A percentile compares a stretch with the other conserved stretches of the same genome.
phyloP scores from a whole-genome alignment of 2,888 invertebrate genomes.

The Drosophila meridiana region DNA sequence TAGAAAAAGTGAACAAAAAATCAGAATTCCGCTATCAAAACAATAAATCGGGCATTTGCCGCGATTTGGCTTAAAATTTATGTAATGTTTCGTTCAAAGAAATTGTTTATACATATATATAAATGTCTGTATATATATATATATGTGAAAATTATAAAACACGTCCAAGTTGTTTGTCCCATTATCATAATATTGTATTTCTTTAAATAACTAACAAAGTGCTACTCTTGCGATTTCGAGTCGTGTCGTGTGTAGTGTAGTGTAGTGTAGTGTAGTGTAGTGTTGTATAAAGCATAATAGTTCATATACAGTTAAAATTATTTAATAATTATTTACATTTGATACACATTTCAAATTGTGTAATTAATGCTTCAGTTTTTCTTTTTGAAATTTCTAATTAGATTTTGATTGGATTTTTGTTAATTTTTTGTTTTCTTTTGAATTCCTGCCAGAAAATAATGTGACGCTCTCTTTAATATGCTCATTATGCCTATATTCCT shows the following conservation, averaged over 20 bases:
- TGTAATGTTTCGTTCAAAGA: constrained; percentile 27
- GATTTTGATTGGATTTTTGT: constrained; percentile 42
- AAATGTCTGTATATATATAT: background rate
- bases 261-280: constrained; percentile 26
- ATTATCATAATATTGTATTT: background rate
- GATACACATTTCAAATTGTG: constrained; percentile 56
- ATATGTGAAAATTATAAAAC: constrained; percentile 9
- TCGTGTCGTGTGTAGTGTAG: constrained; percentile 18
- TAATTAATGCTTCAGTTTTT: constrained; percentile 45
- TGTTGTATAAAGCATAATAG: constrained; percentile 59
- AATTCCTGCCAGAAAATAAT: constrained; percentile 29
- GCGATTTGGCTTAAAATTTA: constrained; percentile 32
- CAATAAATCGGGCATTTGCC: background rate
- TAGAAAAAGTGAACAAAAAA: constrained; percentile 39
- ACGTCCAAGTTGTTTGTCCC: constrained; percentile 30
- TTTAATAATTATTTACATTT: constrained; percentile 55
- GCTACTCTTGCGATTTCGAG: constrained; percentile 25
- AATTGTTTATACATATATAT: constrained; percentile 13
- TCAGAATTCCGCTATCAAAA: constrained; percentile 39
- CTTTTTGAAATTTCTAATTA: constrained; percentile 13
- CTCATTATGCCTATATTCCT: background rate
- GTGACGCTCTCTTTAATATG: background rate
- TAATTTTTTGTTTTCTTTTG: constrained; percentile 1
- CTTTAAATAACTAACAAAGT: constrained; percentile 26
- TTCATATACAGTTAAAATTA: constrained; percentile 57